phyloP scores from a whole-genome alignment of 2,113 vertebrate species.

The Paradoxurus hermaphroditus region DNA sequence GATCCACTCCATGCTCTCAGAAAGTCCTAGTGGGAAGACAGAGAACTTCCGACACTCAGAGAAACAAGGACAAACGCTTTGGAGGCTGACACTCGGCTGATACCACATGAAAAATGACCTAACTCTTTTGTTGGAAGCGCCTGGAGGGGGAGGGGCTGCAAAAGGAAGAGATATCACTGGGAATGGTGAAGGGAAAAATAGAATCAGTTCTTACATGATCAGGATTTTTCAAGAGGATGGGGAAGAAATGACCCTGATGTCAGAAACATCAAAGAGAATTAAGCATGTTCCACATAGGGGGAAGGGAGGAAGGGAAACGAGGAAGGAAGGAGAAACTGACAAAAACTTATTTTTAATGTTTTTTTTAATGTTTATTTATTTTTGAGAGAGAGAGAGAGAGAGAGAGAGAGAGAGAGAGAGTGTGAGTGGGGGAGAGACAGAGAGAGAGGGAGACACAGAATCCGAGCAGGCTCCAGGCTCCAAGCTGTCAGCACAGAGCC shows the following conservation, averaged over 20 bases:
- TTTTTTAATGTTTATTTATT: too few relatives aligned
- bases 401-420: too few relatives aligned
- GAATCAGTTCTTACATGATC: not conserved
- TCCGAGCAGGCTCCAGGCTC: too few relatives aligned
- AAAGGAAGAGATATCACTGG: not conserved
- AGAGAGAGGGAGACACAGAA: too few relatives aligned
- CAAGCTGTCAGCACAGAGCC: too few relatives aligned
- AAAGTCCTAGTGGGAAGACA: conserved; percentile 72
- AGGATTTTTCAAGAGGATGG: not conserved
- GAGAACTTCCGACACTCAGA: conserved; percentile 52
- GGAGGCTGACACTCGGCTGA: conserved; percentile 39
- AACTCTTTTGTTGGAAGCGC: conserved; percentile 38
- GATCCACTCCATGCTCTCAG: conserved; percentile 42
- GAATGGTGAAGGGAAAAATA: not conserved
- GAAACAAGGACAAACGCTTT: conserved; percentile 61
- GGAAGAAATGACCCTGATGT: not conserved
- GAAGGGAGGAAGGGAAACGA: not conserved
- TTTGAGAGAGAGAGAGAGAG: too few relatives aligned
- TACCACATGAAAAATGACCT: conserved; percentile 12
- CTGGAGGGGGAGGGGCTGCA: not conserved
- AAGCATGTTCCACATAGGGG: not conserved
- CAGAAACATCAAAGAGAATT: conserved; percentile 32
- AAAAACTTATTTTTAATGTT: too few relatives aligned
- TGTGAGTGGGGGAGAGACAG: too few relatives aligned
- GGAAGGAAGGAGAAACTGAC: not conserved